Evolutionary conservation across 1,140 invertebrate species (phyloP).

Genomic region (Popillia japonica): DNA sequence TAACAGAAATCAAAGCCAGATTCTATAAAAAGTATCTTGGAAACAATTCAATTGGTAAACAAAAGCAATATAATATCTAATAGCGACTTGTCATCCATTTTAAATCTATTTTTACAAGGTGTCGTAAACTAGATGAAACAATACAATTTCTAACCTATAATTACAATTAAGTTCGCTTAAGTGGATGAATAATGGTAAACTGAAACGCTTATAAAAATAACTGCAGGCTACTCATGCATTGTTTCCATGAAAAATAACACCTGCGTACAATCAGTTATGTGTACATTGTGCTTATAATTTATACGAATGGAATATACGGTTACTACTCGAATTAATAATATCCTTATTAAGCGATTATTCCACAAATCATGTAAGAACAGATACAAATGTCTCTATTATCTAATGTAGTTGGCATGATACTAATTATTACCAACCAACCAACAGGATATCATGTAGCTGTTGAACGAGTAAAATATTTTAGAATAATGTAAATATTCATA

Average conservation of each 20-base stretch:
- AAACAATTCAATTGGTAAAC: too few relatives aligned
- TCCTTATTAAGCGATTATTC: slow-evolving; percentile 7
- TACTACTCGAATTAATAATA: not conserved
- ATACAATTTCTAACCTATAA: not conserved
- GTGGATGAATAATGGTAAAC: not conserved
- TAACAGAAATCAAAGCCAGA: too few relatives aligned
- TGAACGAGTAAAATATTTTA: not conserved
- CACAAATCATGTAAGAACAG: slow-evolving; percentile 11
- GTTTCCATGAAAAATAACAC: not conserved
- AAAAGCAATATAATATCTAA: too few relatives aligned
- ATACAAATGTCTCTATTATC: not conserved
- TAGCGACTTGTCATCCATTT: too few relatives aligned
- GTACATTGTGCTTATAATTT: not conserved
- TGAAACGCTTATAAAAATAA: not conserved
- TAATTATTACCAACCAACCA: not conserved
- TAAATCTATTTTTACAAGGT: too few relatives aligned
- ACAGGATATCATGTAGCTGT: slow-evolving; percentile 6
- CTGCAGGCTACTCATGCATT: not conserved
- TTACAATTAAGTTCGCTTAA: not conserved
- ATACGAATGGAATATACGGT: not conserved
- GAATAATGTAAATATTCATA: not conserved
- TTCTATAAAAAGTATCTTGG: too few relatives aligned
- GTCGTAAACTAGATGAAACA: not conserved
- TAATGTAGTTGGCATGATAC: not conserved
- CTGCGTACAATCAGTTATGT: not conserved